Base-by-base conservation (phyloP, 30 jellyfish, hydroid and myxozoan species). In the Phacellophora camtschatica region DNA sequence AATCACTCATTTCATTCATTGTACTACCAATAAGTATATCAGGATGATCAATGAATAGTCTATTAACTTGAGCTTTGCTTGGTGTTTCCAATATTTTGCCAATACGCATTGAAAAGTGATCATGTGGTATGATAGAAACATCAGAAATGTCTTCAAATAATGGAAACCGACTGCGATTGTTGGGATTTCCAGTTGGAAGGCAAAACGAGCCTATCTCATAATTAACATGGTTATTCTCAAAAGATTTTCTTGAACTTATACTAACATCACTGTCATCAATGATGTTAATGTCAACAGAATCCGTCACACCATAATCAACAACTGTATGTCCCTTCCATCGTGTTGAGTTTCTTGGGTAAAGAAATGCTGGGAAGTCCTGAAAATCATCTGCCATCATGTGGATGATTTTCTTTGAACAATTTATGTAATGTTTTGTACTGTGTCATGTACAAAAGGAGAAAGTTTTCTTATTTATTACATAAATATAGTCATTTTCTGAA, bases 301-400 rank as follows among this genome's bases (percentile, higher is more conserved):
- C 91, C 34, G 33, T 71, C 0, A 67, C 69, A 5, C 91, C 91
- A 48, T 28, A 65, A 80, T 80, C 91, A n/a, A 80, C 91, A 15
- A 65, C 84, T 12, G 78, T 25, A 4, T 80, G 67, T 10, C 91
- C 91, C 53, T 80, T 80, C 63, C 58, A 45, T 29, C 31, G 49
- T 13, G 91, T 48, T 1, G 65, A 23, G 32, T 66, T 80, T 37
- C 58, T 65, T 50, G 83, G 83, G 15, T 41, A 51, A 64, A 62
- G 72, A 8, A 49, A 20, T 8, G 31, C 65, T 19, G 91, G 91
- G 28, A 80, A 80, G 11, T 29, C 71, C 11, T 36, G 46, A 11
- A 8, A 1, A 2, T 50, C 29, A 7, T 54, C 15, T n/a, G n/a
- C n/a, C n/a, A n/a, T n/a, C n/a, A n/a, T n/a, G n/a, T n/a, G n/a